Evolutionary conservation across 2,797 vertebrate genomes (phyloP).

Genomic region (Pangasius krempfi): DNA sequence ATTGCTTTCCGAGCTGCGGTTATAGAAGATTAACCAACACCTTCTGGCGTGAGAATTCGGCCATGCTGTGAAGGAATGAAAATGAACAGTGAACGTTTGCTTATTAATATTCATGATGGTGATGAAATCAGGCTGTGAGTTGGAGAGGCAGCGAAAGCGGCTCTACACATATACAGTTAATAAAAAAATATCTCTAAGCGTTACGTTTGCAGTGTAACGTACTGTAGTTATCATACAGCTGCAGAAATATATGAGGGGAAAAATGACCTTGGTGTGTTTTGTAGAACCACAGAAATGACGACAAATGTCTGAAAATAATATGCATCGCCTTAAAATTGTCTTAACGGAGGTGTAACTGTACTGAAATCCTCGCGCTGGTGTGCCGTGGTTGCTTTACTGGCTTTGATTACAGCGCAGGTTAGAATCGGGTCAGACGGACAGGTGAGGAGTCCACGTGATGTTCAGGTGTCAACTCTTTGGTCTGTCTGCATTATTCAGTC

Average conservation of each 20-base stretch:
- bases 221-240: not conserved
- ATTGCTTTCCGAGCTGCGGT: not conserved
- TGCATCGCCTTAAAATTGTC: not conserved
- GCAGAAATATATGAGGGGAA: not conserved
- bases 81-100: not conserved
- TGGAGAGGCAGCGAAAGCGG: too few relatives aligned
- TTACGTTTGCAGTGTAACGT: not conserved
- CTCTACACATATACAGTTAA: not conserved
- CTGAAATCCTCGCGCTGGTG: not conserved
- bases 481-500: slow-evolving; percentile 65
- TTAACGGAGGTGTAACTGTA: not conserved
- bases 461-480: slow-evolving; percentile 66
- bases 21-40: too few relatives aligned
- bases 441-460: slow-evolving; percentile 31
- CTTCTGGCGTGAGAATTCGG: too few relatives aligned
- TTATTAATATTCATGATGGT: not conserved
- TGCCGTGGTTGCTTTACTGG: not conserved
- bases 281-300: not conserved
- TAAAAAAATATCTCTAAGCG: too few relatives aligned
- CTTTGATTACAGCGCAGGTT: not conserved
- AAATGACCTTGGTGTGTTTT: not conserved
- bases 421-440: not conserved
- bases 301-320: not conserved
- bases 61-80: not conserved
- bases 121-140: too few relatives aligned